Base-by-base conservation (phyloP, 1,140 invertebrate species). In the Formica selysi region DNA sequence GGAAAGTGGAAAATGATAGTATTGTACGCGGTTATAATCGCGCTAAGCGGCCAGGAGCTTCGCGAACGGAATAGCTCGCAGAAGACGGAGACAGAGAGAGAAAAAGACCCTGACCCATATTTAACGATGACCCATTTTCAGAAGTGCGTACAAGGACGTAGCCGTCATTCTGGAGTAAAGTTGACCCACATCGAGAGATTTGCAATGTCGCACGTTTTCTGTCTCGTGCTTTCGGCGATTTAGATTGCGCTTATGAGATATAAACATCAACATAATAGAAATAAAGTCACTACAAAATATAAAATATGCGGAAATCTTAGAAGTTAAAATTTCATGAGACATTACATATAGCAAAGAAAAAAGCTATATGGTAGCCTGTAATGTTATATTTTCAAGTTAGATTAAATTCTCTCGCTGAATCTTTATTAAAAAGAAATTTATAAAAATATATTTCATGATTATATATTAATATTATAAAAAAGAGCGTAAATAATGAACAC, bases 41-140 rank as follows among this genome's bases (percentile, higher is more conserved):
- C n/a, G 13, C 26, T 36, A 32, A 80, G n/a, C 67, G 8, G 38
- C 11, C 11, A 48, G 44, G 41, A 79, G 29, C 57, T 62, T 48
- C 41, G 41, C 65, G 22, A 84, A 29, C n/a, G 41, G 71, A 71
- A 64, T 73, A 36, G 59, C 22, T 38, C 41, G 11, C 68, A 51
- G 29, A 29, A 51, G 59, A 78, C 44, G 71, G n/a, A 48, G 38
- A 48, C 6, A 62, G 22, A 48, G 16, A 64, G 38, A 10, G 19
- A 32, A 41, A 38, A 26, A 76, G 91, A 93, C 93, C 93, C 38
- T 94, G 93, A 94, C 93, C 93, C 61, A 94, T 93, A 93, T 94
- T 86, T 78, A 88, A 90, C 68, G 79, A 67, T 81, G 93, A 92
- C 93, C 92, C 73, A 93, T 64, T 91, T 88, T 2, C 70, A 54